phyloP scores from a whole-genome alignment of 2,113 vertebrate genomes.

The Prunella fulvescens region DNA sequence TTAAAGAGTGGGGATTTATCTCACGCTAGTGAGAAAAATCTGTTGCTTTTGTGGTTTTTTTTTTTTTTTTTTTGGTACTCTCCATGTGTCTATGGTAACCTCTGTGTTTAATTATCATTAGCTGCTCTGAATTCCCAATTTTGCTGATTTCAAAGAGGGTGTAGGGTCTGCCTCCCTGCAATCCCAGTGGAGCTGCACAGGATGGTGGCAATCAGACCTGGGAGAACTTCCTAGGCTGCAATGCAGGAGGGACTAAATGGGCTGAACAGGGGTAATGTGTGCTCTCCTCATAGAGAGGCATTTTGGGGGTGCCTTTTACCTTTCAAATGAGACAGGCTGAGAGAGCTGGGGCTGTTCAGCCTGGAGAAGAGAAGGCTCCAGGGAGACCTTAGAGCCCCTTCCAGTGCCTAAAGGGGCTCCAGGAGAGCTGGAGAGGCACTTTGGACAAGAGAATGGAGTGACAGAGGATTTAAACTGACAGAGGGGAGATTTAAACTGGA shows the following conservation, averaged over 20 bases:
- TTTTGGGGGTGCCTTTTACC: neutral
- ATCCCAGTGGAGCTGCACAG: neutral
- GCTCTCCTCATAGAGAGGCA: neutral
- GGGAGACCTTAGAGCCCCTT: neutral
- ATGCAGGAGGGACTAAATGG: neutral
- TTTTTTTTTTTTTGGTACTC: accelerated
- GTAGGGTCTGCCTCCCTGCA: neutral
- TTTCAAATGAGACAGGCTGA: neutral
- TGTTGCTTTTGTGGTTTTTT: neutral
- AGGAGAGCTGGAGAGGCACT: neutral
- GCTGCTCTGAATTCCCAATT: neutral
- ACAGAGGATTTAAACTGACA: neutral
- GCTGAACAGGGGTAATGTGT: neutral
- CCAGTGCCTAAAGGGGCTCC: neutral
- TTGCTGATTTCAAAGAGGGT: neutral
- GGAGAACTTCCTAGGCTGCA: neutral
- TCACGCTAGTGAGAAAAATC: neutral
- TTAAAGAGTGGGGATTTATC: neutral
- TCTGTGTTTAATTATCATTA: neutral
- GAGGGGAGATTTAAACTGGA: neutral
- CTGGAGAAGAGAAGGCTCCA: neutral
- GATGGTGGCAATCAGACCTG: neutral
- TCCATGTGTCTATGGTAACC: neutral
- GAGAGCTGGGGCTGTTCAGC: neutral
- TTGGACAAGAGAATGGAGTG: neutral